phyloP scores from a whole-genome alignment of 2,113 vertebrate genomes.

The Irena cyanogastra region DNA sequence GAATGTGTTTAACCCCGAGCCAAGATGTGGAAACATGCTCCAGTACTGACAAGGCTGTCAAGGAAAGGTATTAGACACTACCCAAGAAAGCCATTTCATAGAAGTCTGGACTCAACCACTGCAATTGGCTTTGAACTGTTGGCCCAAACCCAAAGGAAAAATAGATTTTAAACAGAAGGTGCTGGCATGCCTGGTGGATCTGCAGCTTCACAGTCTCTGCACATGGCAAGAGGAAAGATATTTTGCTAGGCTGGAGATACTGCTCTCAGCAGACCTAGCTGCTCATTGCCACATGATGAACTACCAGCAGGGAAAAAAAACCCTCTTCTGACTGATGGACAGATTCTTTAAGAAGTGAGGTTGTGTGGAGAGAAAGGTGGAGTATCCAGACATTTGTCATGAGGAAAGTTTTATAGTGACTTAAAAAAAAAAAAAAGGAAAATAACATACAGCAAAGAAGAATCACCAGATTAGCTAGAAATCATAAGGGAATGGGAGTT shows the following conservation, averaged over 20 bases:
- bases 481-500: neutral
- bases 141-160: slow-evolving; percentile 41
- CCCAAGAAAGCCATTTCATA: neutral
- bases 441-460: neutral
- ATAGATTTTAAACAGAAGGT: slow-evolving; percentile 58
- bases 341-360: neutral
- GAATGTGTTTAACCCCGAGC: neutral
- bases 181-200: slow-evolving; percentile 35
- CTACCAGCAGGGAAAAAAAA: neutral
- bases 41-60: slow-evolving; percentile 9
- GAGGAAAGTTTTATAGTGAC: neutral
- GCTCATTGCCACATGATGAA: neutral
- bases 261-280: neutral
- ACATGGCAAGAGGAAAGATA: slow-evolving; percentile 3
- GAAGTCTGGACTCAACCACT: slow-evolving; percentile 39
- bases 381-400: neutral
- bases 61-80: slow-evolving; percentile 27
- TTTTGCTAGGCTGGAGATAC: neutral
- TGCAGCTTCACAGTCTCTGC: neutral
- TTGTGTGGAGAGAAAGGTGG: neutral
- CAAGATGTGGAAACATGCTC: neutral
- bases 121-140: slow-evolving; percentile 34
- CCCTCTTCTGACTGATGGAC: neutral
- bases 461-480: neutral
- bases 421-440: neutral